Base-by-base conservation (phyloP, 2,113 vertebrate genomes). In the Neogobius melanostomus region DNA sequence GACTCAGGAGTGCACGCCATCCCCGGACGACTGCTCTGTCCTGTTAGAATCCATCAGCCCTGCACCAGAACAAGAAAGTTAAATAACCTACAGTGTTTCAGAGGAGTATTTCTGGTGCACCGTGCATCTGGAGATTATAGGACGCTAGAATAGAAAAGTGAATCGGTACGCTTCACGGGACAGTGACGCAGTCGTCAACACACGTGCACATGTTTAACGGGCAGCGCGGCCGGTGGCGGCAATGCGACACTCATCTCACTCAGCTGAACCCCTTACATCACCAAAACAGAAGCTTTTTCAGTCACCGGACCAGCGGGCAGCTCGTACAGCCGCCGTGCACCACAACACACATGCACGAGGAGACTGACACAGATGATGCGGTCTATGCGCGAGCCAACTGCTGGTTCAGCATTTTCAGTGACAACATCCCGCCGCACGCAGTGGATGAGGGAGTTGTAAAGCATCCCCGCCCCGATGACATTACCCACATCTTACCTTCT, bases 161-260 rank as follows among this genome's bases (percentile, higher is more conserved):
- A 63, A 21, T 48, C 11, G 11, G 62, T 72, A 47, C 75, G 66
- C 71, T 79, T 74, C 63, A 49, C 73, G 79, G 90, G 82, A 89
- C 83, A 17, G 85, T 88, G 90, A 90, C 89, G 88, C 89, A 91
- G 69, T 59, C 70, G 17, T n/a, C 59, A 61, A 61, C 76, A 71
- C 87, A 83, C 83, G 83, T 82, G 84, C 79, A 67, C 62, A 62
- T 85, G 72, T 88, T 87, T 80, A 79, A 85, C 80, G 75, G 68
- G 62, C 80, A 76, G 43, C 59, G 71, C 49, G 75, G 82, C 84
- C 89, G 84, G 88, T 69, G 82, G 81, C 91, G 82, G 81, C 91
- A 93, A 89, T 92, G 91, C 92, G 92, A 92, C 92, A 93, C 77
- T 88, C 82, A 72, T 36, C 28, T 36, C 28, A 3, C 28, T 36